Evolutionary conservation across 2,888 invertebrate genomes (phyloP), one percentile per base, ranked within the genome.

Genomic region (Crioceris asparagi): DNA sequence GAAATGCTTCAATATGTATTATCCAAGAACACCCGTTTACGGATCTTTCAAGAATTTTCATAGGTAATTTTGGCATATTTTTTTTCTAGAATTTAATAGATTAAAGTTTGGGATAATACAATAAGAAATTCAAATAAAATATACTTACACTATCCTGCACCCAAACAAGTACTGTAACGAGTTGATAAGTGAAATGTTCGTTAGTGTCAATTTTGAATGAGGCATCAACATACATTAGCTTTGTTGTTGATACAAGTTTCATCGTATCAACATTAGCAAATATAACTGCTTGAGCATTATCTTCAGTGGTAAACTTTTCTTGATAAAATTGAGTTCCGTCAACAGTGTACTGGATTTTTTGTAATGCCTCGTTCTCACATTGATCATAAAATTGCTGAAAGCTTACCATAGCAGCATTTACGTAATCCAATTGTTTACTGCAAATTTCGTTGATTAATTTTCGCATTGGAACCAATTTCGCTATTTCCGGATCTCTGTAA

Each of bases 251-350:
- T n/a, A 57, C 45, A 35, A 49, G 44, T 11, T 52, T 46, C 4
- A 61, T 51, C 2, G 54, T 49, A 2, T 60, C 53, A 1, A 35
- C 39, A 39, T 62, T 62, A 1, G 54, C 57, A 38, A 63, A 63
- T 3, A 62, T 41, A 2, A 63, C 43, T 1, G 59, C 63, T 44
- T 53, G 54, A 2, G 48, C 42, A 29, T 49, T 49, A 39, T 66
- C 64, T n/a, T n/a, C n/a, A 6, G 67, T 64, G 3, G 71, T 70
- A 49, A 79, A 78, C 65, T 75, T 71, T 38, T 77, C 73, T 49
- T 75, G 75, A 50, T 74, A 71, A 36, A 62, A 63, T 40, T 63
- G 63, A 11, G 48, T 42, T 14, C 53, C 50, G 15, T 45, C 45
- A 26, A 50, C 47, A 0, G 60, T 62, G 42, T 61, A 63, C 35